A percentile compares a stretch with the other conserved stretches of the same genome.
Conservation (phyloP, 2,797 vertebrate genomes). For the Masticophis lateralis region DNA sequence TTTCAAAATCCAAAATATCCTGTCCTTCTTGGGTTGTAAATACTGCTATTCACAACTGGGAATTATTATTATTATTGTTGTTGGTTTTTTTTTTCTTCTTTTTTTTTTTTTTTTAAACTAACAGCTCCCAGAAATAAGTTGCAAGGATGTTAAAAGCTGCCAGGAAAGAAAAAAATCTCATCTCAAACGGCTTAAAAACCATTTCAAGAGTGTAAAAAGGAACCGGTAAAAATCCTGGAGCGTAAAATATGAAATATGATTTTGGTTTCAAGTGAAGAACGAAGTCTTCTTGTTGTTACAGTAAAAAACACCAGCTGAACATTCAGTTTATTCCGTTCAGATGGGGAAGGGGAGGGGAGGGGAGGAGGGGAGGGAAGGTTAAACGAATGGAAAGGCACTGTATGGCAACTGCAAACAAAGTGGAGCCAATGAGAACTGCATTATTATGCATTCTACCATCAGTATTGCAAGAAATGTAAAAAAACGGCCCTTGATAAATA, state of each 20-base stretch:
- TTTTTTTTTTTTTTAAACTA: constrained; percentile 57
- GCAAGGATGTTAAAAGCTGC: constrained; percentile 93
- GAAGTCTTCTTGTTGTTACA: constrained; percentile 90
- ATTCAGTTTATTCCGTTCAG: constrained; percentile 86
- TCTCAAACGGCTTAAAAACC: constrained; percentile 97
- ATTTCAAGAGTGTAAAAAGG: constrained; percentile 94
- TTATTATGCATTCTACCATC: constrained; percentile 74
- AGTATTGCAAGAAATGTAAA: constrained; percentile 91
- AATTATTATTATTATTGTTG: constrained; percentile 54
- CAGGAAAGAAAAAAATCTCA: constrained; percentile 87
- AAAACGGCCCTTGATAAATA: constrained; percentile 77
- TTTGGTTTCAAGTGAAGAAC: constrained; percentile 94
- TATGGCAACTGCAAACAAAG: constrained; percentile 90
- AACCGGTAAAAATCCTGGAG: constrained; percentile 97
- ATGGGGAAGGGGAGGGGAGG: constrained; percentile 67
- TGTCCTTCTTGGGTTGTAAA: constrained; percentile 71
- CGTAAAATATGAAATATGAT: constrained; percentile 99
- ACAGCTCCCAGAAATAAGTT: constrained; percentile 83
- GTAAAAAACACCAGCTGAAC: constrained; percentile 95
- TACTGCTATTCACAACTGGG: constrained; percentile 73
- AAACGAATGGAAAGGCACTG: constrained; percentile 99
- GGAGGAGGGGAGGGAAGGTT: constrained; percentile 16
- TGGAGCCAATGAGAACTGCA: constrained; percentile 87
- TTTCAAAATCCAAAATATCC: constrained; percentile 74
- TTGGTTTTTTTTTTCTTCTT: constrained; percentile 45